Percentiles rank a stretch among this genome's conserved stretches.
Conservation (phyloP, 2,888 invertebrate species). For the Scrobipalpa atriplicella region DNA sequence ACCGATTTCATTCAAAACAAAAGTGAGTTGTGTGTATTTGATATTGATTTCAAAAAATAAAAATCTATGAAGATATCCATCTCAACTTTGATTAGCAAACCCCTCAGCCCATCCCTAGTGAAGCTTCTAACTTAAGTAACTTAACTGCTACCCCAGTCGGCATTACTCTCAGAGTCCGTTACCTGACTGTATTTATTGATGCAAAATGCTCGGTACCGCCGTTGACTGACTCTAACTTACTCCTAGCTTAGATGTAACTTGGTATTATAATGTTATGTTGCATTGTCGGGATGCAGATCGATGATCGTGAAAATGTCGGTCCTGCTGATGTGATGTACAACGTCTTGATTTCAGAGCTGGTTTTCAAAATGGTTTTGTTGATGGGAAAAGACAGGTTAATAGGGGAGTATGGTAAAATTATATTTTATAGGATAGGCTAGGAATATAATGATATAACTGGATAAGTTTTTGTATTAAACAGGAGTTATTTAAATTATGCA, state of each 20-base stretch:
- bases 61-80: too few species aligned
- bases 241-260: constrained; percentile 22
- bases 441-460: too few species aligned
- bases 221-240: constrained; percentile 16
- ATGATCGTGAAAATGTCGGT: constrained; percentile 29
- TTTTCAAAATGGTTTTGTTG: neutral
- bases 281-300: constrained; percentile 6
- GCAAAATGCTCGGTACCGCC: constrained; percentile 22
- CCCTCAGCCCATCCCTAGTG: neutral
- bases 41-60: too few species aligned
- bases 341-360: neutral
- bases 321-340: constrained; percentile 33
- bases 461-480: too few species aligned
- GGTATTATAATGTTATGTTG: constrained; percentile 14
- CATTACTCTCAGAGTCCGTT: constrained; percentile 29
- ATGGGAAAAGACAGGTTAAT: neutral
- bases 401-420: neutral
- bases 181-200: constrained; percentile 27
- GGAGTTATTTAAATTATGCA: too few species aligned
- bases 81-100: neutral
- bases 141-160: constrained; percentile 23
- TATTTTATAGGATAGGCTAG: too few species aligned
- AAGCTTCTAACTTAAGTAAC: constrained; percentile 24
- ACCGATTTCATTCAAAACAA: too few species aligned
- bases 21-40: too few species aligned